These are phyloP conservation scores for Daubentonia madagascariensis DNA, from an alignment of 2,113 vertebrate species.

Conservation along the genomic window DNA sequence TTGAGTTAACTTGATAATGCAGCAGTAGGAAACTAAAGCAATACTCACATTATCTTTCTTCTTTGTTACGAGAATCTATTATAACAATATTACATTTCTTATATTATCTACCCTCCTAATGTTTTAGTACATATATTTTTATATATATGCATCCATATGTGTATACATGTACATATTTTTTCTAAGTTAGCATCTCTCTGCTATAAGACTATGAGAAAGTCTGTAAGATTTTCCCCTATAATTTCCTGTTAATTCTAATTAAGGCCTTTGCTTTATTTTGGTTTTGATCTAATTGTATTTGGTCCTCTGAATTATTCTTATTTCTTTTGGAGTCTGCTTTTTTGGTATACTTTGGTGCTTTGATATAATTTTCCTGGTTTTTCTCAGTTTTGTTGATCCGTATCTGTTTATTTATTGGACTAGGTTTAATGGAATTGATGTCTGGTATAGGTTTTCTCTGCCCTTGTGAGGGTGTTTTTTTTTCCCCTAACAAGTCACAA, in stretches of 20 bases:
- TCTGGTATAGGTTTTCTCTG: background rate
- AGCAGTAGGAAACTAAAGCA: background rate
- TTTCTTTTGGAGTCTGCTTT: background rate
- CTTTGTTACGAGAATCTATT: background rate
- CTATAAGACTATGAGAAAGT: background rate
- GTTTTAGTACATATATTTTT: background rate
- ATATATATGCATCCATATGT: background rate
- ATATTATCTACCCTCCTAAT: background rate
- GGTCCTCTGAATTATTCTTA: background rate
- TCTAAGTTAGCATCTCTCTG: background rate
- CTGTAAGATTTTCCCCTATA: background rate
- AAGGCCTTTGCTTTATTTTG: background rate
- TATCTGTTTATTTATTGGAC: background rate
- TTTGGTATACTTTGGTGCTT: background rate
- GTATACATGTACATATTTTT: background rate
- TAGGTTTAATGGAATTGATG: background rate
- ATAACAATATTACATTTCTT: background rate
- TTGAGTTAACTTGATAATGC: background rate
- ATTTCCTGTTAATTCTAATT: background rate
- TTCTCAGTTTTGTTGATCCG: background rate
- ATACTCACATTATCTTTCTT: background rate
- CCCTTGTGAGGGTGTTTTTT: background rate
- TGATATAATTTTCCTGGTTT: background rate
- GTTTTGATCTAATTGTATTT: background rate
- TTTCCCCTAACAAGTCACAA: accelerated